Conservation (phyloP, 2,888 invertebrate species). For the Brassicogethes aeneus region DNA sequence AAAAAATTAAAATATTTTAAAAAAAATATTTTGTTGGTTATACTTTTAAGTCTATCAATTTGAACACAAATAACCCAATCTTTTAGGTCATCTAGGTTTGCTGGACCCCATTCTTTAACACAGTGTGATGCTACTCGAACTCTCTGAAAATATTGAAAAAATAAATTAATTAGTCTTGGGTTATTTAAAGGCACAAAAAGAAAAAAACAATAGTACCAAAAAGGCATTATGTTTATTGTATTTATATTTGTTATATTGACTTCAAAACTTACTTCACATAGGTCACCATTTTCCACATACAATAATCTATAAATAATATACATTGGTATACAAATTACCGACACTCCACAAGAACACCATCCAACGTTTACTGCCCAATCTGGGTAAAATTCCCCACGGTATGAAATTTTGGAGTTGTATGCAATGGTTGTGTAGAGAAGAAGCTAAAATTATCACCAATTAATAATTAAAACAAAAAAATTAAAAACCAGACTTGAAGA, state of each 20-base stretch:
- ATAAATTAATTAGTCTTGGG: too few species aligned
- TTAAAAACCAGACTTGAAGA: too few species aligned
- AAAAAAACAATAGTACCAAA: too few species aligned
- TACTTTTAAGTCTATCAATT: constrained; percentile 2
- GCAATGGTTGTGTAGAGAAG: constrained; percentile 55
- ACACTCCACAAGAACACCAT: constrained; percentile 59
- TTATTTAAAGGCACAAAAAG: too few species aligned
- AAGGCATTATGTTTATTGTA: too few species aligned
- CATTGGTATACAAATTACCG: constrained; percentile 68
- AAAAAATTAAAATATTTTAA: too few species aligned
- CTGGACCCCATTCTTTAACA: constrained; percentile 52
- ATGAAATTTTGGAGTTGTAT: constrained; percentile 50
- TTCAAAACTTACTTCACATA: constrained; percentile 40
- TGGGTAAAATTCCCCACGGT: constrained; percentile 48
- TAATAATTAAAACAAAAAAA: too few species aligned
- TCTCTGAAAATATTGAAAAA: constrained; percentile 23
- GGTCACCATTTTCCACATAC: constrained; percentile 30
- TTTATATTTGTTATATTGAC: too few species aligned
- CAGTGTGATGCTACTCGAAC: constrained; percentile 33
- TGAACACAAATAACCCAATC: constrained; percentile 25
- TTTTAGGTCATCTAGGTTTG: constrained; percentile 32
- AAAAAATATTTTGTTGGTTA: too few species aligned
- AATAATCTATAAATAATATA: constrained; percentile 50
- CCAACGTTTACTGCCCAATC: constrained; percentile 50
- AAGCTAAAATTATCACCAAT: constrained; percentile 41